Conservation (phyloP, 2,888 invertebrate species). For the Drosophila kambysellisi region DNA sequence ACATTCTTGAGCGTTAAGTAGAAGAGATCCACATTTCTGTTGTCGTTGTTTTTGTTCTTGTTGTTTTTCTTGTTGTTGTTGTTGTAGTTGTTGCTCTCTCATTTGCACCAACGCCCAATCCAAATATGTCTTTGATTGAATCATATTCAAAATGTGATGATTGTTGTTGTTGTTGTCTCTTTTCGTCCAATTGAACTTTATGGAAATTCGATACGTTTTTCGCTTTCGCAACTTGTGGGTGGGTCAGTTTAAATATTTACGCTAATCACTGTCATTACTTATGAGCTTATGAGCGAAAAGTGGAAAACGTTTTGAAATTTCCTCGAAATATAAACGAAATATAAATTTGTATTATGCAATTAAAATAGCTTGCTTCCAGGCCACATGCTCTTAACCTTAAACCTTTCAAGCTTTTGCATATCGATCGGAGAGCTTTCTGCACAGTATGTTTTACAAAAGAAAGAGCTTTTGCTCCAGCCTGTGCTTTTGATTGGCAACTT, state of each 20-base stretch:
- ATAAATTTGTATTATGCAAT: conserved; percentile 28
- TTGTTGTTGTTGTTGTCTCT: conserved; percentile 83
- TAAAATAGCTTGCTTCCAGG: conserved; percentile 72
- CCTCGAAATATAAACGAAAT: conserved; percentile 6
- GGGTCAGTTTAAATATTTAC: conserved; percentile 30
- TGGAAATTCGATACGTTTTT: conserved; percentile 84
- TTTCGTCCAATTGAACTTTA: conserved; percentile 81
- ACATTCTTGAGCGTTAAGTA: conserved; percentile 68
- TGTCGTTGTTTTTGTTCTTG: conserved; percentile 19
- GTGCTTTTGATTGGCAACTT: conserved; percentile 11
- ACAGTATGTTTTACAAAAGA: neutral
- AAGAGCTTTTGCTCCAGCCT: conserved; percentile 35
- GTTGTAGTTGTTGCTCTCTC: conserved; percentile 52
- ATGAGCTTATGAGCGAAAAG: conserved; percentile 34
- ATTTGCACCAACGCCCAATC: conserved; percentile 82
- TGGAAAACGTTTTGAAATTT: conserved; percentile 54
- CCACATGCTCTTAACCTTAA: conserved; percentile 61
- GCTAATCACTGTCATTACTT: conserved; percentile 27
- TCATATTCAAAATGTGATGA: conserved; percentile 73
- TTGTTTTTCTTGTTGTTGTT: conserved; percentile 24
- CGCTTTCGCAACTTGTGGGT: conserved; percentile 49
- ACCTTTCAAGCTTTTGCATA: conserved; percentile 50
- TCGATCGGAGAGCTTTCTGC: conserved; percentile 35
- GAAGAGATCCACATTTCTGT: conserved; percentile 31
- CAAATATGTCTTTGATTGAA: conserved; percentile 85